Evolutionary conservation across 2,797 vertebrate genomes (phyloP), one percentile per base, ranked within the genome.

Genomic region (Danio kyathit): DNA sequence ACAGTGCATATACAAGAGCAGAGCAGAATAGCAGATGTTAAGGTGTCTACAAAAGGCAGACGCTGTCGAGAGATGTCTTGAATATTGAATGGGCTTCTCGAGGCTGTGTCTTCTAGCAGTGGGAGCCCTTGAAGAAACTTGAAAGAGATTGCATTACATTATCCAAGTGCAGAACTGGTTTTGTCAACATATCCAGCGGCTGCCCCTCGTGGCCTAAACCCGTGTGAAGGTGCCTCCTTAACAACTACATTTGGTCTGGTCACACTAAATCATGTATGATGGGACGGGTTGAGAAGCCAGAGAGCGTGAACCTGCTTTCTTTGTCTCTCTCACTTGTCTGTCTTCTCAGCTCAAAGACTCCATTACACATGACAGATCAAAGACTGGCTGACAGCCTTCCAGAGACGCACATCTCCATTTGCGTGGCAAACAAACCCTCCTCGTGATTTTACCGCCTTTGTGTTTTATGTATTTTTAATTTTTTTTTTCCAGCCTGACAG

Each of bases 361-460:
- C 76, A 80, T 84, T 75, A 74, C 61, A 67, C 70, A 73, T 77
- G 80, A 83, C 74, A 74, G 85, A 76, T 84, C 65, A 80, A 82
- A 86, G 83, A 70, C 60, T 64, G 43, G 29, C 59, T 70, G 73
- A 77, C 73, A 79, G 76, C 76, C 65, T 49, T 69, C 38, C 21
- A 70, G 52, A 49, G 72, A 69, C 75, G 17, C 54, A 65, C 13
- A 60, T 69, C 75, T 79, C 63, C 54, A 74, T 80, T 79, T 76
- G 60, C 70, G 76, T 52, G 80, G 46, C 17, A 57, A 72, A 79
- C 61, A 67, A 70, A 41, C 46, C 57, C 63, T 21, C 56, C 57
- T 19, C 44, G 6, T 49, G 3, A 74, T 70, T 64, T 46, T 60
- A 78, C 73, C 46, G 64, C 12, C 70, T 43, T 44, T 29, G 6